A percentile compares a stretch with the other conserved stretches of the same genome.
phyloP scores from a whole-genome alignment of 2,888 invertebrate species.

The Lepas anatifera region DNA sequence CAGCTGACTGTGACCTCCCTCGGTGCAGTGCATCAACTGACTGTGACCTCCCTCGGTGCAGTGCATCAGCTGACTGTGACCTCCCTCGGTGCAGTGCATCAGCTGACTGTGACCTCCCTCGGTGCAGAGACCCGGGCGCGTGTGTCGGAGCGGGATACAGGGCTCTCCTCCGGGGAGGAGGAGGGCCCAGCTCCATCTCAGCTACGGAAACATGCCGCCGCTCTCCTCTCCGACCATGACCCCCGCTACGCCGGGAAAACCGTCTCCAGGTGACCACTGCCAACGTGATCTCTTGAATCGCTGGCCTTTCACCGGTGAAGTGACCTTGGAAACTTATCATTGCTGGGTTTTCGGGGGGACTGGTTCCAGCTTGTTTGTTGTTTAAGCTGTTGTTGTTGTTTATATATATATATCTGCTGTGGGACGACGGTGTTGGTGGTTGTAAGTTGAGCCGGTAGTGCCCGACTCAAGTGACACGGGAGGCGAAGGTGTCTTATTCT shows the following conservation, averaged over 20 bases:
- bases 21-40: too few relatives aligned
- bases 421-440: too few relatives aligned
- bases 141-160: not conserved
- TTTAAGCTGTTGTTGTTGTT: not conserved
- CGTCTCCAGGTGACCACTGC: slow-evolving; percentile 44
- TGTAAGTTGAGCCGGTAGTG: too few relatives aligned
- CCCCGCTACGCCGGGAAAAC: slow-evolving; percentile 62
- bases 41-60: too few relatives aligned
- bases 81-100: too few relatives aligned
- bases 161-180: not conserved
- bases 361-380: not conserved
- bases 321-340: not conserved
- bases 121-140: not conserved
- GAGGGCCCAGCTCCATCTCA: not conserved
- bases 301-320: not conserved
- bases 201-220: not conserved
- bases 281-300: too few relatives aligned
- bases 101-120: not conserved
- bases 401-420: too few relatives aligned
- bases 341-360: not conserved
- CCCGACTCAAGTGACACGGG: too few relatives aligned
- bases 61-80: too few relatives aligned
- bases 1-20: too few relatives aligned
- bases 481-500: too few relatives aligned
- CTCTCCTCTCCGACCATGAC: slow-evolving; percentile 49